Conservation (phyloP, 2,888 invertebrate genomes). For the Perdita meconis region DNA sequence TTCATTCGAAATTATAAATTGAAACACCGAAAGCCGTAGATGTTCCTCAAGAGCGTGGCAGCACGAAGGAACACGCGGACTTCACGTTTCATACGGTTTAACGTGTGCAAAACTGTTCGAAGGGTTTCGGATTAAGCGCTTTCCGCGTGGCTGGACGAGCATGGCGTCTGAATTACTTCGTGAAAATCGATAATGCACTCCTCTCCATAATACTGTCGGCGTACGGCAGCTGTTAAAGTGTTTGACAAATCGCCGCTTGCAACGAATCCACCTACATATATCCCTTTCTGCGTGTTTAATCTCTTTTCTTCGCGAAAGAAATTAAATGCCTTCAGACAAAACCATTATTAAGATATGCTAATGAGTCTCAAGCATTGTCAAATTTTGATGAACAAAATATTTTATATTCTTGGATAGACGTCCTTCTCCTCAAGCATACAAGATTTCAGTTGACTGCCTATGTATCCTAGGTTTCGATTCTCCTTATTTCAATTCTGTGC, state of each 20-base stretch:
- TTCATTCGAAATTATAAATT: slow-evolving; percentile 16
- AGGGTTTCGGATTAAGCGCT: slow-evolving; percentile 69
- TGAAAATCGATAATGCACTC: slow-evolving; percentile 68
- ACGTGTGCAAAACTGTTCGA: slow-evolving; percentile 64
- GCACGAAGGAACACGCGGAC: slow-evolving; percentile 17
- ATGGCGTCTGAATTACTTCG: slow-evolving; percentile 67
- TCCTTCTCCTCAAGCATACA: too few species aligned
- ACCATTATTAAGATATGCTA: background rate
- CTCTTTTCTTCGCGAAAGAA: slow-evolving; percentile 10
- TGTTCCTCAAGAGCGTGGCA: slow-evolving; percentile 16
- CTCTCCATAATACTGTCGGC: slow-evolving; percentile 58
- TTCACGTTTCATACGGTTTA: slow-evolving; percentile 61
- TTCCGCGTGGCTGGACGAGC: slow-evolving; percentile 68
- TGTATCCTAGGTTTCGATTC: too few species aligned
- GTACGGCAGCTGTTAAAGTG: slow-evolving; percentile 69
- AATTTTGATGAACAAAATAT: too few species aligned
- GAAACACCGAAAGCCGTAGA: slow-evolving; percentile 42
- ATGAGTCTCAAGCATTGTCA: background rate
- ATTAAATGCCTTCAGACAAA: background rate
- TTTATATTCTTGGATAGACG: too few species aligned
- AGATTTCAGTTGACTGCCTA: too few species aligned
- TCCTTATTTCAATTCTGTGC: too few species aligned
- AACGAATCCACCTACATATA: slow-evolving; percentile 59
- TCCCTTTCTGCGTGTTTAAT: slow-evolving; percentile 39
- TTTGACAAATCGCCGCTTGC: slow-evolving; percentile 78